A percentile compares a stretch with the other conserved stretches of the same genome.
phyloP scores from a whole-genome alignment of 2,888 invertebrate species.

The Platycnemis pennipes region DNA sequence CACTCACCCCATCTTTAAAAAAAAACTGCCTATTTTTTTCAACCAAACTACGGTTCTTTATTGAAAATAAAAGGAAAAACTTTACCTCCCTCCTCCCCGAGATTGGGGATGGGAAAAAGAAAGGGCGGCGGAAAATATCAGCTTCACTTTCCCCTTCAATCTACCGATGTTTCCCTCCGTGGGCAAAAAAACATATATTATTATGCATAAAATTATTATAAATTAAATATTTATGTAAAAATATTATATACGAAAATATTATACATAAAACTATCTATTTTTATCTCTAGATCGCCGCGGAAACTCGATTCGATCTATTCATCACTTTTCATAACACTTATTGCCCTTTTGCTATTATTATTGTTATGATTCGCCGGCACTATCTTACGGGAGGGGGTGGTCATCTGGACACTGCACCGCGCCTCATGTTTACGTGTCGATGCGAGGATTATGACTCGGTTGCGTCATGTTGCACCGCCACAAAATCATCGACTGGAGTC shows the following conservation, averaged over 20 bases:
- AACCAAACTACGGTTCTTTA: neutral
- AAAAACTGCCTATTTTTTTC: neutral
- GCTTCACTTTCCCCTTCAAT: neutral
- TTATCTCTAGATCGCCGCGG: neutral
- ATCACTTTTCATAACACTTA: no score
- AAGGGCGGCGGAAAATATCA: neutral
- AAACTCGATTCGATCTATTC: neutral
- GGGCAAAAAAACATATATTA: neutral
- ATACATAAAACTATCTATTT: neutral
- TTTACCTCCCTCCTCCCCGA: neutral
- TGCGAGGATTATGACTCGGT: neutral
- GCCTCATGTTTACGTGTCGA: neutral
- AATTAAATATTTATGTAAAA: no score
- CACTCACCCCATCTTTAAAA: neutral
- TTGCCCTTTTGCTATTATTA: no score
- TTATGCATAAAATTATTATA: no score
- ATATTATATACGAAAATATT: neutral
- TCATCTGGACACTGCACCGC: neutral
- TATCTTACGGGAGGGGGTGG: neutral
- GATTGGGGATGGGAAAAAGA: neutral
- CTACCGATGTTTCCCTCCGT: neutral
- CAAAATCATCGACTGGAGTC: neutral
- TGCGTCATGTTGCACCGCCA: neutral
- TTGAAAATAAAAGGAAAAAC: neutral
- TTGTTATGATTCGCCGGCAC: no score